Evolutionary conservation across 1,140 invertebrate genomes (phyloP), one percentile per base, ranked within the genome.

Genomic region (Drosophila ironensis): DNA sequence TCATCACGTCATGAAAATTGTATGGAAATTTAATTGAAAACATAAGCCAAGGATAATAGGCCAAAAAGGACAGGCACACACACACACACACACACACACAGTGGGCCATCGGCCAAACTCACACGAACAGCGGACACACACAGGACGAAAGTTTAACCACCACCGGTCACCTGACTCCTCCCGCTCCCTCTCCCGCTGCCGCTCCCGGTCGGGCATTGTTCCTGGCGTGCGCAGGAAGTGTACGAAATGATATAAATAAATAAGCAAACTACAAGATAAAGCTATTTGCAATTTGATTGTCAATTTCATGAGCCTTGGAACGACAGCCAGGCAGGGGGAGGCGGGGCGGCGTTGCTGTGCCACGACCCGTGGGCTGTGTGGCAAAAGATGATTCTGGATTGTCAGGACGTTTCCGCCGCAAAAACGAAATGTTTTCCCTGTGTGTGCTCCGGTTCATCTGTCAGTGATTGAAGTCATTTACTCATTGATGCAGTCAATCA

Each of bases 11-110:
- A 87, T 87, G 82, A 87, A 87, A 87, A 87, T 87, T 87, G 77
- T 87, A 87, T 87, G 82, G 84, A 87, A 87, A 87, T 87, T 87
- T 87, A 87, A 87, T 87, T 87, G 82, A 87, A 87, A 87, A 87
- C 70, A 87, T 87, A 87, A 87, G 84, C 82, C 84, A 87, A 88
- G 78, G 78, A 82, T 82, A 82, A 82, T 80, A 82, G 78, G 80
- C 78, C 78, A 66, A 84, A 84, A 78, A 78, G 80, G 77, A 86
- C 80, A 82, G 78, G 51, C 78, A 84, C 63, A 53, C 78, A 73
- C 60, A 76, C 48, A 69, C 33, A 61, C 47, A 70, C 69, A 52
- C 45, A 42, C 40, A 47, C 37, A 57, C 30, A 33, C 30, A 14
- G 25, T 27, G 25, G n/a, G n/a, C n/a, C n/a, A n/a, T n/a, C n/a